A percentile compares a stretch with the other conserved stretches of the same genome.
phyloP scores from a whole-genome alignment of 2,113 vertebrate genomes.

The Gambusia holbrooki region DNA sequence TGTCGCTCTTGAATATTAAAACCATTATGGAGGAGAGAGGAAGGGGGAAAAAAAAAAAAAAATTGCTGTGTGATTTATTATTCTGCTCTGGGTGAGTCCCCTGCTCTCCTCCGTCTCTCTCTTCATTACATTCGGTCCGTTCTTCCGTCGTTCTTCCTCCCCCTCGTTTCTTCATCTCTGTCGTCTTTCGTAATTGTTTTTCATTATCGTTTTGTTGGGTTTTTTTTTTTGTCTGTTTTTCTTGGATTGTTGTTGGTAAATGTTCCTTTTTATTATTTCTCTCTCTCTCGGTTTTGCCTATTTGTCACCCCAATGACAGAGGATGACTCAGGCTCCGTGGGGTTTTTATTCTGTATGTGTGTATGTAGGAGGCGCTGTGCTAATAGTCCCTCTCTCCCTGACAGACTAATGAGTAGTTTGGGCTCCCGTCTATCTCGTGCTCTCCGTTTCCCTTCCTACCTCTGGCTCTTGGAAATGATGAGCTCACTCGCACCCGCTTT shows the following conservation, averaged over 20 bases:
- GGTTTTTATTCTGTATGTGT: constrained; percentile 31
- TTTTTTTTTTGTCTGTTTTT: constrained; percentile 2
- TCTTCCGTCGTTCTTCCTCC: constrained; percentile 16
- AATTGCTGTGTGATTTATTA: constrained; percentile 69
- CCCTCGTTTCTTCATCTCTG: constrained; percentile 23
- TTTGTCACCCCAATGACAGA: constrained; percentile 62
- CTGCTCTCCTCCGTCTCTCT: constrained; percentile 10
- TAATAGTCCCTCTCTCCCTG: constrained; percentile 67
- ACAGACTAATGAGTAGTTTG: constrained; percentile 76
- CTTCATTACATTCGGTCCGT: constrained; percentile 48
- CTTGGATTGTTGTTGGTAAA: constrained; percentile 28
- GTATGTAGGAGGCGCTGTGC: constrained; percentile 42
- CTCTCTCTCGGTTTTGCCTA: constrained; percentile 37
- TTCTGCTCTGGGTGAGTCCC: constrained; percentile 53
- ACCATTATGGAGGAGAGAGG: constrained; percentile 39
- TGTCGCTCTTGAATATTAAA: constrained; percentile 63
- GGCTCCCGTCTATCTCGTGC: constrained; percentile 29
- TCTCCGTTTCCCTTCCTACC: constrained; percentile 10
- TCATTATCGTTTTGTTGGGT: constrained; percentile 46
- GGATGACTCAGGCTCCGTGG: constrained; percentile 50
- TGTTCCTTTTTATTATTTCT: constrained; percentile 37
- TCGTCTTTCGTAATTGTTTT: constrained; percentile 52
- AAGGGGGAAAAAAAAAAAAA: neutral
- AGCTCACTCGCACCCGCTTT: constrained; percentile 38
- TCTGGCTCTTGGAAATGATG: constrained; percentile 55